Evolutionary conservation across 1,140 invertebrate species (phyloP).

Genomic region (Meloidogyne chitwoodi): DNA sequence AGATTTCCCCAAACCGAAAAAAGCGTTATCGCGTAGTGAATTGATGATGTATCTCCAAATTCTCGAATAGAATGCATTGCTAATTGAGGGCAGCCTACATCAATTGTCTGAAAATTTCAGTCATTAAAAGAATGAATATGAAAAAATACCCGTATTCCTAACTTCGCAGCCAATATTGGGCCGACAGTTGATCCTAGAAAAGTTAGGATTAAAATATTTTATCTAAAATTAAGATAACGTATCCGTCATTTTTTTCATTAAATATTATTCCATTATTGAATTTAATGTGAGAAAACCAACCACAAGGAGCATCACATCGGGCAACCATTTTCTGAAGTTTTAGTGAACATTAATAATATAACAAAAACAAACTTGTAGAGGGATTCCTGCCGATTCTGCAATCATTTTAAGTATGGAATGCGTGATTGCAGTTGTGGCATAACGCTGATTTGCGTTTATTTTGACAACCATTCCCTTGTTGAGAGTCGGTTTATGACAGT

Average conservation of each 20-base stretch:
- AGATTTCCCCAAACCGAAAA: constrained; percentile 12
- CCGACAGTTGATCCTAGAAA: constrained; percentile 61
- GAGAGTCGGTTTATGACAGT: constrained; percentile 55
- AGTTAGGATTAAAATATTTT: constrained; percentile 41
- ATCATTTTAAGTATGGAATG: constrained; percentile 62
- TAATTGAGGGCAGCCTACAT: constrained; percentile 63
- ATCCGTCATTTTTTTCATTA: too few species aligned
- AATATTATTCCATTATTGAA: too few species aligned
- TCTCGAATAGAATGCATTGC: constrained; percentile 66
- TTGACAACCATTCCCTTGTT: constrained; percentile 63
- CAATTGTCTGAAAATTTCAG: constrained; percentile 56
- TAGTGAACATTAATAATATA: not conserved
- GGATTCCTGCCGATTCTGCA: constrained; percentile 60
- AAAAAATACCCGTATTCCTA: constrained; percentile 59
- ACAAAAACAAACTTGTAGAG: constrained; percentile 55
- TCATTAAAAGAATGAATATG: not conserved
- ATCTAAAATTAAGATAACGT: too few species aligned
- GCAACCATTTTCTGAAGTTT: constrained; percentile 62
- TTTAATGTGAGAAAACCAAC: too few species aligned
- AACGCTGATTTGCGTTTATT: constrained; percentile 63
- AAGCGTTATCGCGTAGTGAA: constrained; percentile 23
- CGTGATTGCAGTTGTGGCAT: constrained; percentile 63
- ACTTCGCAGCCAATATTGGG: constrained; percentile 63
- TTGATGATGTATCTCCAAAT: constrained; percentile 28
- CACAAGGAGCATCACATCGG: constrained; percentile 63